Evolutionary conservation across 2,113 vertebrate species (phyloP), one percentile per base, ranked within the genome.

Genomic region (Aepyceros melampus): DNA sequence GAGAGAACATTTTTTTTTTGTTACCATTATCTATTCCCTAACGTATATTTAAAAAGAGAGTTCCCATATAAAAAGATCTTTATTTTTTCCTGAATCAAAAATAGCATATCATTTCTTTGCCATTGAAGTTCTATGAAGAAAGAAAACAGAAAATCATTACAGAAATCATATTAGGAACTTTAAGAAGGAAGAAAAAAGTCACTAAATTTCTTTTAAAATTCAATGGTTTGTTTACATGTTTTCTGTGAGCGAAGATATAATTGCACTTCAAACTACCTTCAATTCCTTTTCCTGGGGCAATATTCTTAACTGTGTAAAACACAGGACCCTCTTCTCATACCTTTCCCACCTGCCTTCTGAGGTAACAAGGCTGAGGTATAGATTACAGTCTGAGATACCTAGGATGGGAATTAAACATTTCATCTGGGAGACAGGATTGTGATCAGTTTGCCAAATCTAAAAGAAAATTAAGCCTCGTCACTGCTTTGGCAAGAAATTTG

Each of bases 11-110:
- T 67, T 94, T 51, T 84, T 53, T 51, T 16, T 49, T 36, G 45
- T 49, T 19, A 29, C 55, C 55, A 94, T 96, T 97, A 94, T 89
- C 93, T 97, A 95, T 76, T 97, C 27, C 84, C 91, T 91, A 94
- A 97, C 33, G 62, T 86, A 56, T 93, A 94, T 89, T 96, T 95
- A 81, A 98, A 95, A 95, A 93, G 47, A 88, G n/a, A 84, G 21
- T 87, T 93, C 51, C 71, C 71, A 96, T 92, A 85, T 89, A 97
- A 87, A 91, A 89, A 13, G 12, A 67, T 86, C 97, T 92, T 92
- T 45, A 82, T 87, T 92, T 97, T 98, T 95, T 89, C 79, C 27
- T 64, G 64, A 96, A 96, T 96, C 91, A 97, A 98, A 98, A 96
- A 91, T 87, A 98, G 82, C 55, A 81, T 89, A 94, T 96, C 58